Base-by-base conservation (phyloP, 2,113 vertebrate genomes). In the Gasterosteus aculeatus region DNA sequence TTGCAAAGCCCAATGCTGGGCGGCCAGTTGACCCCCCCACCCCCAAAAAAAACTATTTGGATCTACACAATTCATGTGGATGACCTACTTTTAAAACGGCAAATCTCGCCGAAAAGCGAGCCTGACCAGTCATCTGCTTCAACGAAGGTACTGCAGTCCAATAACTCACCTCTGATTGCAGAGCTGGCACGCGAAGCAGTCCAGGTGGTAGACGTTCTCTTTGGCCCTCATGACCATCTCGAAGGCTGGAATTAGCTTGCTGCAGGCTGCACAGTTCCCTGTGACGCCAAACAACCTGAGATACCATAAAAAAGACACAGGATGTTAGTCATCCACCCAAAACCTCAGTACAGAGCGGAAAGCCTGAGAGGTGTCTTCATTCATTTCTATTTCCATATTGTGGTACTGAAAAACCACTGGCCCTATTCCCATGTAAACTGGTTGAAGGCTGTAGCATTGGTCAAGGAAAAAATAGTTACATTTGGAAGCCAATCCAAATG, bases 171-270 rank as follows among this genome's bases (percentile, higher is more conserved):
- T 97, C 91, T 99, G 98, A 92, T 98, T 99, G 87, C 98, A 99
- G 90, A 99, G 97, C 89, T 99, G 98, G 91, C 98, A 99, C 2
- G 98, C 98, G 63, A 99, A 99, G 91, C 98, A 99, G 94, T 99
- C 98, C 93, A 99, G 94, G 93, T 99, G 98, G 93, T 99, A 99
- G 86, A 99, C 98, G 11, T 99, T 99, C 90, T 99, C 98, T 93
- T 98, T 98, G 69, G 97, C 98, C 29, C 97, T 94, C 98, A 99
- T 99, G 81, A 99, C 98, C 98, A 99, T 99, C 94, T 99, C 98
- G 76, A 99, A 99, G 83, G 98, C 98, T 22, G 98, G 98, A 80
- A 99, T 99, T 79, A 99, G 97, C 87, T 99, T 99, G 89, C 97
- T 99, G 90, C 97, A 99, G 80, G 97, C 98, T 6, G 98, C 98